Evolutionary conservation across 2,888 invertebrate species (phyloP).

Genomic region (Phalangium opilio): DNA sequence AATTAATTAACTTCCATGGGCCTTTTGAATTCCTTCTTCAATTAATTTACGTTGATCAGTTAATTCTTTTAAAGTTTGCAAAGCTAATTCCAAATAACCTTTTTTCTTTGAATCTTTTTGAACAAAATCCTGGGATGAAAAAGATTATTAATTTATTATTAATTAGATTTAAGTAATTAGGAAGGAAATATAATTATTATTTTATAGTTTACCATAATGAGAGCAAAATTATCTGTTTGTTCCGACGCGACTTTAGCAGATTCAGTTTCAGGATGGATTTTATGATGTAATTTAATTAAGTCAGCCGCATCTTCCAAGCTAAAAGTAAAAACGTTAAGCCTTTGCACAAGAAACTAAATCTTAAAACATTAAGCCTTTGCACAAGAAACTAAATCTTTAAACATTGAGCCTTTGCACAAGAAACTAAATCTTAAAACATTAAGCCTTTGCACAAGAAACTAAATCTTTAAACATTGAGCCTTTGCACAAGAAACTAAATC

Average conservation of each 20-base stretch:
- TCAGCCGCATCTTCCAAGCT: conserved; percentile 42
- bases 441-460: no score
- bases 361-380: no score
- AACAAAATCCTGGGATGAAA: conserved; percentile 10
- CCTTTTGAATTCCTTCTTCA: not conserved
- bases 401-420: no score
- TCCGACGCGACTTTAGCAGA: not conserved
- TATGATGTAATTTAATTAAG: conserved; percentile 41
- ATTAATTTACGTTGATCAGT: not conserved
- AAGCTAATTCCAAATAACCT: conserved; percentile 9
- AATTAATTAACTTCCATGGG: not conserved
- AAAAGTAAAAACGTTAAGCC: not conserved
- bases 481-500: conserved; percentile 4
- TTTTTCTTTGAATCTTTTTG: conserved; percentile 5
- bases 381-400: no score
- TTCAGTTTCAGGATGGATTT: conserved; percentile 34
- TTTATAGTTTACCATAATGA: conserved; percentile 7
- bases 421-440: not conserved
- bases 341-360: no score
- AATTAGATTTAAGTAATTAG: no score
- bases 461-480: no score
- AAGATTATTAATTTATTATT: not conserved
- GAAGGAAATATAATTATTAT: not conserved
- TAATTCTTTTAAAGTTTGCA: conserved; percentile 11
- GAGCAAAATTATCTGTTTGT: conserved; percentile 3